Evolutionary conservation across 2,888 invertebrate genomes (phyloP).

Genomic region (Nomada fucata): DNA sequence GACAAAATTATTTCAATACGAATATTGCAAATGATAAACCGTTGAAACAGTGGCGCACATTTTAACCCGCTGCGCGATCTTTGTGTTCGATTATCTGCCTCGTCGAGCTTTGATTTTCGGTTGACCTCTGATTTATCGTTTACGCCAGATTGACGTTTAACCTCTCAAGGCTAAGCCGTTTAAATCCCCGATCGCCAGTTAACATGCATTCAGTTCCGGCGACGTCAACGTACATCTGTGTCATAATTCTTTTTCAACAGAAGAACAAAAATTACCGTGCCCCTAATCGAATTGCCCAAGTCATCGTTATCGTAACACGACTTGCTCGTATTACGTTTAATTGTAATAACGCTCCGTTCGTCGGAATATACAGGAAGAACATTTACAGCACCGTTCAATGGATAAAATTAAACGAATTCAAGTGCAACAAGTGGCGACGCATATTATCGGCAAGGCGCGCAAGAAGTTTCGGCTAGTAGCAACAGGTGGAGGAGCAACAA

Average conservation of each 20-base stretch:
- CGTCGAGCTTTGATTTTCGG: conserved; percentile 1
- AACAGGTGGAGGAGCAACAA: neutral
- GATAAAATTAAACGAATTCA: too few species aligned
- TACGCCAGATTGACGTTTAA: conserved; percentile 29
- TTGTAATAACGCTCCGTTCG: too few species aligned
- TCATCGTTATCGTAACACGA: too few species aligned
- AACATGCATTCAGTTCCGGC: neutral
- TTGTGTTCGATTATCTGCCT: conserved; percentile 16
- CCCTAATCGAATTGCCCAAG: too few species aligned
- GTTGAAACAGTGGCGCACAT: neutral
- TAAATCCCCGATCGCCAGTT: conserved; percentile 25
- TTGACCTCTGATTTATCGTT: conserved; percentile 20
- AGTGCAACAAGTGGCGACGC: too few species aligned
- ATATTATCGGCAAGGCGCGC: neutral
- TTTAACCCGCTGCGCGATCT: neutral
- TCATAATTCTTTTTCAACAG: neutral
- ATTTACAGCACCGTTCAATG: too few species aligned
- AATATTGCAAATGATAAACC: too few species aligned
- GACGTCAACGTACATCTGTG: neutral
- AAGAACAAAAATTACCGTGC: too few species aligned
- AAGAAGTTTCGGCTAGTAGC: neutral
- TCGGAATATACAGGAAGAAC: too few species aligned
- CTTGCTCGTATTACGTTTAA: too few species aligned
- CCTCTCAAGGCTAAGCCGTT: conserved; percentile 40
- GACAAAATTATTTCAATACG: neutral